phyloP scores from a whole-genome alignment of 2,113 vertebrate genomes.

The Indicator maculatus region DNA sequence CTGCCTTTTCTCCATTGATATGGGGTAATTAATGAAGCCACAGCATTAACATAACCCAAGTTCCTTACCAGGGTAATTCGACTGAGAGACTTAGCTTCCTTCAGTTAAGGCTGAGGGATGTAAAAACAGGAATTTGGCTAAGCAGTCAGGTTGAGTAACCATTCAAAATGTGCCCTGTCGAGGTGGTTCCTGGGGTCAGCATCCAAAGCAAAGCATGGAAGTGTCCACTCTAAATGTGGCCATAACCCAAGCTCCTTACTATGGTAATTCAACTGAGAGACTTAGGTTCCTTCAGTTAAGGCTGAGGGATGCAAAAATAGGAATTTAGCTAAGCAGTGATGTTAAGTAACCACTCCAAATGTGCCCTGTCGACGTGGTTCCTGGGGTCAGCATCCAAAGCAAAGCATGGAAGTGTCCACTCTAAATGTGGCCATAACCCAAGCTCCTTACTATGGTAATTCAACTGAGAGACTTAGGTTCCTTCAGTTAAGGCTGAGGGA shows the following conservation, averaged over 20 bases:
- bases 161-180: not conserved
- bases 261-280: conserved; percentile 61
- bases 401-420: too few species aligned
- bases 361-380: not conserved
- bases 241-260: conserved; percentile 73
- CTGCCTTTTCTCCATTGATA: conserved; percentile 75
- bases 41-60: conserved; percentile 76
- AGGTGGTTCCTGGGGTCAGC: not conserved
- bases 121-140: not conserved
- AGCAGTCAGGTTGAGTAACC: not conserved
- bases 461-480: conserved; percentile 31
- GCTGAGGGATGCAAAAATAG: not conserved
- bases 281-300: conserved; percentile 1
- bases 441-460: conserved; percentile 69
- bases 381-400: not conserved
- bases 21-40: conserved; percentile 80
- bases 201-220: not conserved
- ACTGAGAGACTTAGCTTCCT: conserved; percentile 23
- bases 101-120: conserved; percentile 16
- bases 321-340: not conserved
- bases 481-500: conserved; percentile 26
- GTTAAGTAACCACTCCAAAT: not conserved
- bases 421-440: conserved; percentile 43
- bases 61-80: conserved; percentile 68
- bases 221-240: too few species aligned